A percentile compares a stretch with the other conserved stretches of the same genome.
Conservation (phyloP, 1,140 invertebrate genomes). For the Drosophila littoralis region DNA sequence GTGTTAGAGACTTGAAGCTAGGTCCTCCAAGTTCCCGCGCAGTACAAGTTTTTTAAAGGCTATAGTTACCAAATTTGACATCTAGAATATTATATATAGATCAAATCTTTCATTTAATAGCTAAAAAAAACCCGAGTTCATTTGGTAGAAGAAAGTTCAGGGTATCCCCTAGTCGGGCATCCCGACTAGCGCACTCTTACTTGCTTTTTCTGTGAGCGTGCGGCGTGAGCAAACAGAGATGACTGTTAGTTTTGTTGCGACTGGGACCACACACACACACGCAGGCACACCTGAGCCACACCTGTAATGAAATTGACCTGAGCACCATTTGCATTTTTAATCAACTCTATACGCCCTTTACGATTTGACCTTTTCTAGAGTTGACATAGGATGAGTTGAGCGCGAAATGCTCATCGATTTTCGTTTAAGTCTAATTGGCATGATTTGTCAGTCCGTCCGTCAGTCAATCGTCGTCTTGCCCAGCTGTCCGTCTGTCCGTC, state of each 20-base stretch:
- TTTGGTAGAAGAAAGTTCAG: too few relatives aligned
- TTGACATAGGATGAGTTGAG: too few relatives aligned
- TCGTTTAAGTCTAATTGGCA: constrained; percentile 69
- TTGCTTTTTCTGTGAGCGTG: not conserved
- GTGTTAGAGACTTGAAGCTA: too few relatives aligned
- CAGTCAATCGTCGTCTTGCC: not conserved
- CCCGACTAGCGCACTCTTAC: too few relatives aligned
- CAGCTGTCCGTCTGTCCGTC: not conserved
- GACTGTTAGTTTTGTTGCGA: constrained; percentile 28
- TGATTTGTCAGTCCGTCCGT: not conserved
- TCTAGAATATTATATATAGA: too few relatives aligned
- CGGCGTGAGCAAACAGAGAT: constrained; percentile 25
- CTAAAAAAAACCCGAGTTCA: too few relatives aligned
- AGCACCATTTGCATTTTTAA: constrained; percentile 57
- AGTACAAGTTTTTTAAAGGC: too few relatives aligned
- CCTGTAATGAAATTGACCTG: constrained; percentile 19
- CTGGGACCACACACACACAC: constrained; percentile 35
- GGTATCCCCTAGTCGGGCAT: too few relatives aligned
- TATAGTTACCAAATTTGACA: too few relatives aligned
- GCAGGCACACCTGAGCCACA: constrained; percentile 14
- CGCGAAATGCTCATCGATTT: constrained; percentile 52
- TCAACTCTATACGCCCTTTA: constrained; percentile 33
- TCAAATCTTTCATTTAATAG: too few relatives aligned
- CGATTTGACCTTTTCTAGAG: constrained; percentile 42
- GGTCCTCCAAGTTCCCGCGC: too few relatives aligned